A percentile compares a stretch with the other conserved stretches of the same genome.
Conservation (phyloP, 2,888 invertebrate species). For the Pegoplata infirma region DNA sequence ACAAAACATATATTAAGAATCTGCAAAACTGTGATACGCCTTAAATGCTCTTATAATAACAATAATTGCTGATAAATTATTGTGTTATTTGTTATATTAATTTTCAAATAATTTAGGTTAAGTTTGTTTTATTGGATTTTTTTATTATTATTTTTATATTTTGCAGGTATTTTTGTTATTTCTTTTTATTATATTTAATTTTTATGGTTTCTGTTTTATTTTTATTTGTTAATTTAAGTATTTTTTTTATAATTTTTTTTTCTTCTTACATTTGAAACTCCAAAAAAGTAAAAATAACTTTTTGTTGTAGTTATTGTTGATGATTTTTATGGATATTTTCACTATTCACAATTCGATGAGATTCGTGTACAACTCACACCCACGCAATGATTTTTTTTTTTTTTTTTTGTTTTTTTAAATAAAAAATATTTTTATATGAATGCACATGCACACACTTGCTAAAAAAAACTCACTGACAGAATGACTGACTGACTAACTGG, state of each 20-base stretch:
- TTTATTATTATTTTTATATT: neutral
- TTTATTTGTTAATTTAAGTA: constrained; percentile 6
- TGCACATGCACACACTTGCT: constrained; percentile 49
- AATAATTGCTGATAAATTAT: constrained; percentile 16
- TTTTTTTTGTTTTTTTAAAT: no score
- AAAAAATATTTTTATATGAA: constrained; percentile 31
- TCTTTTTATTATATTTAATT: constrained; percentile 9
- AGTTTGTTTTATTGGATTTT: constrained; percentile 37
- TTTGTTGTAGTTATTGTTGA: constrained; percentile 4
- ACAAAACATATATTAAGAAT: no score
- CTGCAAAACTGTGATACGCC: neutral
- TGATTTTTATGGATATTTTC: constrained; percentile 50
- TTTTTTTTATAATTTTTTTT: constrained; percentile 7
- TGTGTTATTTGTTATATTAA: constrained; percentile 9
- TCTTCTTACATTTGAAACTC: constrained; percentile 59
- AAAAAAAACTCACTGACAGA: no score
- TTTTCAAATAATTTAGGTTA: constrained; percentile 40
- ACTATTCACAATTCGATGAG: constrained; percentile 42
- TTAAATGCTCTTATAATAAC: neutral
- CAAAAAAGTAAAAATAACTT: constrained; percentile 41
- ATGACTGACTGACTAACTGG: constrained; percentile 12
- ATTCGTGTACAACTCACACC: constrained; percentile 46
- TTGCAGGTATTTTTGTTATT: constrained; percentile 6
- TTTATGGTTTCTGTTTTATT: constrained; percentile 1
- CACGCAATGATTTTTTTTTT: constrained; percentile 54